Evolutionary conservation across 2,113 vertebrate species (phyloP).

Genomic region (Murina feae): DNA sequence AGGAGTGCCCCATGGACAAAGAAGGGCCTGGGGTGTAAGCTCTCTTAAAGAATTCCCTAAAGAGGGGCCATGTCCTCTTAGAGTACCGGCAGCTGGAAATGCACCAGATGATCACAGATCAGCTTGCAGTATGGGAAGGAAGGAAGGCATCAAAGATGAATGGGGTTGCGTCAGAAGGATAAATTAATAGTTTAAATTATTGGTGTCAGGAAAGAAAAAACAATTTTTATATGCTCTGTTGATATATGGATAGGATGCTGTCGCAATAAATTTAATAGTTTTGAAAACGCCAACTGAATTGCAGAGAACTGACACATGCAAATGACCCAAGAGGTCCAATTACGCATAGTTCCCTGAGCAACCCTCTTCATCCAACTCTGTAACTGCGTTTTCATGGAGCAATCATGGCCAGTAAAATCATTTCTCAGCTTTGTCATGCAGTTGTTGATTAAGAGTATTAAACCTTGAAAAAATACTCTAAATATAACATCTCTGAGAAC

Average conservation of each 20-base stretch:
- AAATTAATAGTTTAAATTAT: background rate
- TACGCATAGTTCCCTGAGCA: background rate
- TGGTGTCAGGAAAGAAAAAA: background rate
- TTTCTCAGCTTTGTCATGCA: slow-evolving; percentile 1
- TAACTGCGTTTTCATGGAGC: background rate
- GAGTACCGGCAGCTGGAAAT: background rate
- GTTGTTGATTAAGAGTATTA: background rate
- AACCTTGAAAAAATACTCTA: background rate
- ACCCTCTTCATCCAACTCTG: background rate
- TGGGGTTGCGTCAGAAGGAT: background rate
- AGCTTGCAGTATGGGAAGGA: background rate
- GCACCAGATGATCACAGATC: background rate
- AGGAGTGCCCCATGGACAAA: background rate
- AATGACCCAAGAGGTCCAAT: background rate
- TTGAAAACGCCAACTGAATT: background rate
- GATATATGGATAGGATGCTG: background rate
- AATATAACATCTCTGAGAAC: background rate
- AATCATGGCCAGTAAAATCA: background rate
- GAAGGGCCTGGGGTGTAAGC: background rate
- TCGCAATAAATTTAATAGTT: background rate
- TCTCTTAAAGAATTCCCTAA: background rate
- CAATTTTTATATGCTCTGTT: background rate
- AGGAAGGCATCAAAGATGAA: background rate
- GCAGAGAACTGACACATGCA: background rate
- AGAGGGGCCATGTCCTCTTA: background rate